Base-by-base conservation (phyloP, 2,888 invertebrate species). In the Dasypogon diadema region DNA sequence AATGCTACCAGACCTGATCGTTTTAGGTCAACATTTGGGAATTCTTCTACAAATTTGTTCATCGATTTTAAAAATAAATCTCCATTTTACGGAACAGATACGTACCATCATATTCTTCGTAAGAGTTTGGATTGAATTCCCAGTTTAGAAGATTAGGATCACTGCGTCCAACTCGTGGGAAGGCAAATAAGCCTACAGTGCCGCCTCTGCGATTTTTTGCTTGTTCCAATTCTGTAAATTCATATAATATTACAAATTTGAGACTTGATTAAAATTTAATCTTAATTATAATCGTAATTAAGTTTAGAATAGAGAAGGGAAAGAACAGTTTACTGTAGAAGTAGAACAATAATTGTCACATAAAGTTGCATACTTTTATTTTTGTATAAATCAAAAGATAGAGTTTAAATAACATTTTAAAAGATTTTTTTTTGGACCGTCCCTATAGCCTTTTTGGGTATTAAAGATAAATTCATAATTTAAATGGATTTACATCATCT, bases 111-210 rank as follows among this genome's bases (percentile, higher is more conserved):
- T 87, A 87, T 74, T 89, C 89, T 79, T 88, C 88, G 54, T 87
- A 81, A 0, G 90, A 88, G 30, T 87, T 80, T 68, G 87, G 86
- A 87, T 88, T 88, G 8, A 88, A 84, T 65, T 85, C 86, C 2
- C 83, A 82, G 0, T 85, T 85, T 2, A 77, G 76, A 72, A 85
- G 58, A 37, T 81, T 84, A 5, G 86, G 84, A 81, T 87, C 87
- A 77, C 89, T 88, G 16, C 91, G 86, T 0, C 91, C 91, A 21
- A 90, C 89, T 72, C 91, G 87, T 4, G 91, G 91, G 80, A 90
- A 90, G 0, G 90, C 89, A 80, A 89, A 89, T 4, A 91, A 84
- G 51, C 90, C 90, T 77, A 89, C 82, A 2, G 88, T 87, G 0
- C 89, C 89, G 76, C 89, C 89, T 2, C 90, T 87, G 8, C 86